Evolutionary conservation across 2,113 vertebrate species (phyloP).

Genomic region (Mola mola): DNA sequence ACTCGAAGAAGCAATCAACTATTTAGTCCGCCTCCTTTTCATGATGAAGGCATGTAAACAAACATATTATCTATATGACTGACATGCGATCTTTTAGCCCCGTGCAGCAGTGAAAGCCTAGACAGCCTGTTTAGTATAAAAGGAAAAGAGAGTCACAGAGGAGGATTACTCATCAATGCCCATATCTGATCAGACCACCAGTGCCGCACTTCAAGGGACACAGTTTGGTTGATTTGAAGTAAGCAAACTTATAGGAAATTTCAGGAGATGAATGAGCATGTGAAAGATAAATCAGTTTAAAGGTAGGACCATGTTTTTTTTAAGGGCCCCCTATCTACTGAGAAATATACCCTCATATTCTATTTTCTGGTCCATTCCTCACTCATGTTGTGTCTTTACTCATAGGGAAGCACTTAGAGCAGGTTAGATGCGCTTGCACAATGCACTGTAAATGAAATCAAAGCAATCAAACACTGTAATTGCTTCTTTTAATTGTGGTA

Average conservation of each 20-base stretch:
- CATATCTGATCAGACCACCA: constrained; percentile 4
- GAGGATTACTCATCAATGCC: constrained; percentile 47
- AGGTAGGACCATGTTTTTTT: constrained; percentile 13
- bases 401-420: constrained; percentile 6
- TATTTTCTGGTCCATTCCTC: constrained; percentile 13
- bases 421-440: not conserved
- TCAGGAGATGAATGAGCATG: constrained; percentile 12
- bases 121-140: constrained; percentile 51
- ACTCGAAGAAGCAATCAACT: constrained; percentile 80
- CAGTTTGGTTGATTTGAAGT: constrained; percentile 1
- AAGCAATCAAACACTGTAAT: constrained; percentile 56
- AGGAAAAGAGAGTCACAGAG: constrained; percentile 47
- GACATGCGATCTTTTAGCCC: constrained; percentile 56
- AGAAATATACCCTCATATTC: constrained; percentile 16
- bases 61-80: constrained; percentile 75
- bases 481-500: constrained; percentile 62
- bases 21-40: constrained; percentile 78
- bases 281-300: constrained; percentile 13
- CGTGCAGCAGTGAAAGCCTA: constrained; percentile 67
- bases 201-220: not conserved
- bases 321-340: constrained; percentile 22
- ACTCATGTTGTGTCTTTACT: not conserved
- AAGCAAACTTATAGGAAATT: constrained; percentile 9
- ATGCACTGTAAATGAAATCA: constrained; percentile 35
- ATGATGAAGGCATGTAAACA: constrained; percentile 79